phyloP scores from a whole-genome alignment of 2,797 vertebrate genomes.

The Mustela erminea region DNA sequence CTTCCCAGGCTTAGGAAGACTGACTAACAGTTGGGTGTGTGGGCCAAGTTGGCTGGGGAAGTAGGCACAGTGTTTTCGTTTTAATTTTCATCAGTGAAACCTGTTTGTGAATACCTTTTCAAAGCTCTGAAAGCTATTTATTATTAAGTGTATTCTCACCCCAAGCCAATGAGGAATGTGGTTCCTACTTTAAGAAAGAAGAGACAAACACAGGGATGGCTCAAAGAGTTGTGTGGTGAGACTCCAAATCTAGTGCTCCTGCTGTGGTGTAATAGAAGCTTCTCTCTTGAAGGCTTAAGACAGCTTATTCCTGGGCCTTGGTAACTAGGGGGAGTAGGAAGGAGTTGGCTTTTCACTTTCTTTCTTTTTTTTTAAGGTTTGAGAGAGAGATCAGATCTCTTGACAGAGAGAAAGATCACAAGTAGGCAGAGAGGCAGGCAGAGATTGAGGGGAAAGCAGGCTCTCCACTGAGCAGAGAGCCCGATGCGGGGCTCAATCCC shows the following conservation, averaged over 20 bases:
- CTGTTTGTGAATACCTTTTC: neutral
- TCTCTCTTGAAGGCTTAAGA: neutral
- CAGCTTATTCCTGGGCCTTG: neutral
- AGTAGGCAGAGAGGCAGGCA: too few relatives aligned
- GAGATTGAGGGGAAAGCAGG: too few relatives aligned
- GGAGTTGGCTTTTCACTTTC: neutral
- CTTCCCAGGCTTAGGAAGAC: neutral
- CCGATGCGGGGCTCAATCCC: too few relatives aligned
- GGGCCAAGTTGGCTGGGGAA: neutral
- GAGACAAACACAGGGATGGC: neutral
- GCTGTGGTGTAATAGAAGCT: neutral
- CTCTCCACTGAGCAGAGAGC: too few relatives aligned
- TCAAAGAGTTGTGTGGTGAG: neutral
- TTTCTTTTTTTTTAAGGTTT: too few relatives aligned
- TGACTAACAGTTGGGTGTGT: too few relatives aligned
- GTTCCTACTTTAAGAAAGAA: neutral
- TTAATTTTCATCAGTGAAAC: conserved; percentile 19
- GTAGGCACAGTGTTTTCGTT: neutral
- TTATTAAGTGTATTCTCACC: neutral
- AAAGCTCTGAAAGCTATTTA: neutral
- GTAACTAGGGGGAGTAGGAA: neutral
- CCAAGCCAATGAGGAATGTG: neutral
- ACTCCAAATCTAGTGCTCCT: neutral
- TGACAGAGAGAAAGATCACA: too few relatives aligned
- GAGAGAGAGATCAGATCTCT: too few relatives aligned